Percentiles rank a stretch among this genome's conserved stretches.
Evolutionary conservation across 2,888 invertebrate species (phyloP).

Genomic region (Clitarchus hookeri): DNA sequence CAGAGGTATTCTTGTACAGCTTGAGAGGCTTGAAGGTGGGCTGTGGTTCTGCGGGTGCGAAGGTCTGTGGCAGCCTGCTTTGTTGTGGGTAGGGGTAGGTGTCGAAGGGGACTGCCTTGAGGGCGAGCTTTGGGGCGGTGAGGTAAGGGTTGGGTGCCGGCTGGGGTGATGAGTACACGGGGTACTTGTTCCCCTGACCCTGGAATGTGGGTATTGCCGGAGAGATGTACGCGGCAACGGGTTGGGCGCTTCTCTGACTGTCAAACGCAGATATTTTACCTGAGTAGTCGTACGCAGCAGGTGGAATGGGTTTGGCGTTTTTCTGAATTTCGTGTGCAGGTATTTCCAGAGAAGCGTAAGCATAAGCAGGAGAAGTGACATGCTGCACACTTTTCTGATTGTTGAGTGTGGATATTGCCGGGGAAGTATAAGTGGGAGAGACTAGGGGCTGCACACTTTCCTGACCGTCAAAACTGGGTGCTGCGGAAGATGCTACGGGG

Average conservation of each 20-base stretch:
- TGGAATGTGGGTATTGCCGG: neutral
- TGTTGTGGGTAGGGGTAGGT: neutral
- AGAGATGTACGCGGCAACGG: neutral
- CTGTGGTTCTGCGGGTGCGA: neutral
- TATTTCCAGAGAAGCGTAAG: neutral
- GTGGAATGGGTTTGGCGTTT: neutral
- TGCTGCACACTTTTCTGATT: neutral
- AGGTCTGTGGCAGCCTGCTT: neutral
- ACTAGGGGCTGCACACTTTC: neutral
- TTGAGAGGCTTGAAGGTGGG: neutral
- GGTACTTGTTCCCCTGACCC: neutral
- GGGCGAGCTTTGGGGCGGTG: neutral
- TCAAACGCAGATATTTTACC: neutral
- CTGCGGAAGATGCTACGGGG: neutral
- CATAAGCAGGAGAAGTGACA: neutral
- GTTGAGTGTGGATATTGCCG: neutral
- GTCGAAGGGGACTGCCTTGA: neutral
- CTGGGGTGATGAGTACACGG: neutral
- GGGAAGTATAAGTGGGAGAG: neutral
- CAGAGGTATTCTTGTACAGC: conserved; percentile 29
- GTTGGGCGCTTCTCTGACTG: neutral
- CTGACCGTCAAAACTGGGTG: neutral
- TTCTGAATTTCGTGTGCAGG: neutral
- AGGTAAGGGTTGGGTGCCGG: neutral
- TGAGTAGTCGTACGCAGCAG: neutral